Evolutionary conservation across 1,140 invertebrate genomes (phyloP).

Genomic region (Planococcus citri): DNA sequence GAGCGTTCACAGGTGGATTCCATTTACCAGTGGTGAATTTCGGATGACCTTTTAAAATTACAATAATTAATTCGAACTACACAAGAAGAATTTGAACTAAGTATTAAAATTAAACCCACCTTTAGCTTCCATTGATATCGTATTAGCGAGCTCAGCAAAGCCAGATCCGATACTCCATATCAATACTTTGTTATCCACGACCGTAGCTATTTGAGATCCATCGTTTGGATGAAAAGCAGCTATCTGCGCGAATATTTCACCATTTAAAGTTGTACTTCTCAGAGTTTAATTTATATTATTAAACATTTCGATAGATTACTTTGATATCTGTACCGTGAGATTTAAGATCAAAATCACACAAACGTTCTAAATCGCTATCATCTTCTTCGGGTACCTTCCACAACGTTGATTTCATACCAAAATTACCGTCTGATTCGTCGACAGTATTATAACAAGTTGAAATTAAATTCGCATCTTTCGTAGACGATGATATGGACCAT

Average conservation of each 20-base stretch:
- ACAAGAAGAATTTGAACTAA: no score
- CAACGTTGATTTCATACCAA: conserved; percentile 53
- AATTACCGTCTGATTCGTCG: conserved; percentile 35
- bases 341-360: conserved; percentile 36
- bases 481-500: conserved; percentile 72
- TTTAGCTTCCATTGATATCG: conserved; percentile 46
- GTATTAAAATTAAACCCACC: conserved; percentile 29
- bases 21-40: conserved; percentile 76
- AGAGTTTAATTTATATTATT: no score
- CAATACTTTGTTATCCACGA: conserved; percentile 58
- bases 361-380: conserved; percentile 22
- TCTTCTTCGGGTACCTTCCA: conserved; percentile 47
- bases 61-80: no score
- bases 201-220: conserved; percentile 50
- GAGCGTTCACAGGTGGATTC: conserved; percentile 81
- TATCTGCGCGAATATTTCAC: conserved; percentile 25
- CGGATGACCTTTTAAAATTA: conserved; percentile 37
- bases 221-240: conserved; percentile 63
- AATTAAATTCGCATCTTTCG: conserved; percentile 56
- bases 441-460: conserved; percentile 63
- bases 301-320: conserved; percentile 41
- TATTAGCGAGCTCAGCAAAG: conserved; percentile 25
- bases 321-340: conserved; percentile 58
- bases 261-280: no score
- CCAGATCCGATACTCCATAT: conserved; percentile 46